Conservation (phyloP, 1,140 invertebrate genomes). For the Platorchestia sp. region DNA sequence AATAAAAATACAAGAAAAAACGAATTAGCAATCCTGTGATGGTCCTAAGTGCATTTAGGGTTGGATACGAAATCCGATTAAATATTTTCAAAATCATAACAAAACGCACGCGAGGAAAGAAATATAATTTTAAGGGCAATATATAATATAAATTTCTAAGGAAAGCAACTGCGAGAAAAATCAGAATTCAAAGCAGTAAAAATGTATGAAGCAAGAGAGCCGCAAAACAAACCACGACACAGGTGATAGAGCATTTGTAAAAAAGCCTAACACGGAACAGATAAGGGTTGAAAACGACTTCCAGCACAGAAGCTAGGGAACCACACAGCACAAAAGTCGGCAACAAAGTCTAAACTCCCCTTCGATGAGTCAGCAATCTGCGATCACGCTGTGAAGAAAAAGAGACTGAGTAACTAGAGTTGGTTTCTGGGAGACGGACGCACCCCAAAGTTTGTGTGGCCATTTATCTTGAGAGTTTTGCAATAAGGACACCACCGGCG, state of each 20-base stretch:
- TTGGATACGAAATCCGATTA: no score
- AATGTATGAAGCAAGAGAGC: neutral
- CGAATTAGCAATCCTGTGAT: no score
- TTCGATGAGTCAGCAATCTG: slow-evolving; percentile 29
- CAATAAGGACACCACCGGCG: neutral
- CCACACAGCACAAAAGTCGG: neutral
- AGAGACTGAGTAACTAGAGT: neutral
- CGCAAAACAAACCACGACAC: neutral
- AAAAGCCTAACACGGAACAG: neutral
- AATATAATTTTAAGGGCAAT: no score
- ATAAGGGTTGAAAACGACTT: neutral
- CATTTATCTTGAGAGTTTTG: slow-evolving; percentile 33
- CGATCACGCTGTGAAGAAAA: neutral
- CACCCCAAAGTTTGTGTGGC: neutral
- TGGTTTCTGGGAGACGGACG: neutral
- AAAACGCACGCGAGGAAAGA: no score
- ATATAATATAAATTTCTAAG: no score
- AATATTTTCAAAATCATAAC: no score
- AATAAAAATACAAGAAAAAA: no score
- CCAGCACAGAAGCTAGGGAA: neutral
- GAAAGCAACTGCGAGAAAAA: no score
- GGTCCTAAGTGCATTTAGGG: no score
- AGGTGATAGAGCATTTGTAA: neutral
- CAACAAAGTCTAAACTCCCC: neutral
- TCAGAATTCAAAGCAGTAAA: neutral